Base-by-base conservation (phyloP, 2,888 invertebrate species). In the Dolichomitus sp. region DNA sequence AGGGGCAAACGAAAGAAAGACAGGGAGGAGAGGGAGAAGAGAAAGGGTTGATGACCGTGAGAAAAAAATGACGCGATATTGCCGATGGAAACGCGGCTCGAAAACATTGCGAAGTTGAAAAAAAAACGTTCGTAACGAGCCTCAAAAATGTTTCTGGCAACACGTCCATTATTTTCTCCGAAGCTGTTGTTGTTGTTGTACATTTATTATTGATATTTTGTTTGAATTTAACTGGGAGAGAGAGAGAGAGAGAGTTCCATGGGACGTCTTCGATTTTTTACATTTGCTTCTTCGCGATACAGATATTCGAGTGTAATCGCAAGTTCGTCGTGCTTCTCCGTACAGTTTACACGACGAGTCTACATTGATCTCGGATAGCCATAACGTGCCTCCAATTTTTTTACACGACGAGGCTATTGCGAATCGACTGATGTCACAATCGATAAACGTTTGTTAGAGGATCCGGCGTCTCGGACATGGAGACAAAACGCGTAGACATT, bases 311-410 rank as follows among this genome's bases (percentile, higher is more conserved):
- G 75, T 7, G 14, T 37, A 23, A 40, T 42, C 27, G 40, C 50
- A 68, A 68, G 27, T 75, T 61, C 45, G 48, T 59, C 52, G 37
- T 27, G 17, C 37, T 63, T 77, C 50, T 40, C 40, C 50, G 61
- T 19, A 73, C 52, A 65, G 42, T 50, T 57, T 5, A 27, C 54
- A 54, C 54, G 30, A 52, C 54, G 54, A 57, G 37, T 70, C 42
- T 40, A 27, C 57, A 27, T n/a, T 42, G 57, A 81, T 77, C 65
- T 72, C 72, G 72, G 42, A 66, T 68, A 73, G 48, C 66, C 77
- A 66, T 30, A 73, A 68, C 52, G 77, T 73, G 81, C 61, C 77
- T 77, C 72, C 40, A 72, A 42, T 65, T 70, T 17, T 57, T 69
- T 45, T 54, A 48, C 12, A 48, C 57, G 42, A 42, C 57, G 27